Percentiles rank a stretch among this genome's conserved stretches.
Evolutionary conservation across 2,113 vertebrate species (phyloP).

Genomic region (Chloroceryle aenea): DNA sequence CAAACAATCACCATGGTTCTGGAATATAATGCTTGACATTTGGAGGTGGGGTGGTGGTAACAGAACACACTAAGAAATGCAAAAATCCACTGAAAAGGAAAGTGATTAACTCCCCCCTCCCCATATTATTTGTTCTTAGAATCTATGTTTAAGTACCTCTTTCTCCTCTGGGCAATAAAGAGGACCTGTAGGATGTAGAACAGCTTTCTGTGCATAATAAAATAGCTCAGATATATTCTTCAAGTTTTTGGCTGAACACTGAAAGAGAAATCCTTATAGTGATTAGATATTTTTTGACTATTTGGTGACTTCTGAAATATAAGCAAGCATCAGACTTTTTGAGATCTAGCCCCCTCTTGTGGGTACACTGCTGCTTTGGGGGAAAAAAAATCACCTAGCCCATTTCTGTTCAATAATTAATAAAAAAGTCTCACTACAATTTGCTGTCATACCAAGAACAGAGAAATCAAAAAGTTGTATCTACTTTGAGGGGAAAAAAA

Average conservation of each 20-base stretch:
- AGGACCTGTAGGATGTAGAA: conserved; percentile 96
- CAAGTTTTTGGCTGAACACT: conserved; percentile 99
- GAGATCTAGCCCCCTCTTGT: background rate
- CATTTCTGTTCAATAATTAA: background rate
- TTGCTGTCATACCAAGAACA: background rate
- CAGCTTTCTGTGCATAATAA: conserved; percentile 99
- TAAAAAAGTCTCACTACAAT: background rate
- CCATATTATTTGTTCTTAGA: background rate
- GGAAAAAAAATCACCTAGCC: background rate
- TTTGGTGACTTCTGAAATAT: background rate
- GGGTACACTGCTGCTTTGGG: background rate
- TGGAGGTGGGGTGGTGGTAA: background rate
- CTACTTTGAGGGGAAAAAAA: too few species aligned
- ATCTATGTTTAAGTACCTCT: conserved; percentile 83
- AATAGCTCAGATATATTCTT: conserved; percentile 99
- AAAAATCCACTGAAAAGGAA: background rate
- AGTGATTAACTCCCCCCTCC: background rate
- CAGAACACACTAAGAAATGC: background rate
- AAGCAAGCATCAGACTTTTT: background rate
- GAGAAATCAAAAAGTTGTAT: background rate
- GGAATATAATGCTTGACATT: background rate
- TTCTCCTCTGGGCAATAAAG: conserved; percentile 98
- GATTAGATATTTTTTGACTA: background rate
- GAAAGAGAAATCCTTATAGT: conserved; percentile 37
- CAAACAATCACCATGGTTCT: background rate